These are phyloP conservation scores for Drosophila siamana DNA, from an alignment of 2,888 invertebrate genomes.

Conservation along the genomic window DNA sequence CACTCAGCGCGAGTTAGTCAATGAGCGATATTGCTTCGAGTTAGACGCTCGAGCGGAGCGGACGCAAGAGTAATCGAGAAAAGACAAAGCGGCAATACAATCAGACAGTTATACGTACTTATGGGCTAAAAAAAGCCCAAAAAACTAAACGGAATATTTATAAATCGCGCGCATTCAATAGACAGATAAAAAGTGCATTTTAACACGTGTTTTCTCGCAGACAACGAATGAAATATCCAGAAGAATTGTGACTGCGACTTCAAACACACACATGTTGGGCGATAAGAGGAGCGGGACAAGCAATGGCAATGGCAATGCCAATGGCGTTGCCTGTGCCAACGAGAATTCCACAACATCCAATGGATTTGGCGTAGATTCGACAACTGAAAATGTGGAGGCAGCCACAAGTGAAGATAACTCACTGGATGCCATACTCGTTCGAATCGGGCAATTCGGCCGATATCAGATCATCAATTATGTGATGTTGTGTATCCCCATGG, in stretches of 20 bases:
- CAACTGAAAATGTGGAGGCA: constrained; percentile 16
- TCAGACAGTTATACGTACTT: constrained; percentile 10
- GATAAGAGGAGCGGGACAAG: constrained; percentile 20
- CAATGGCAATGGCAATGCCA: constrained; percentile 15
- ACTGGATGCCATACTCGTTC: constrained; percentile 77
- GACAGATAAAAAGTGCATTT: constrained; percentile 61
- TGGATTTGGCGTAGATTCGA: constrained; percentile 40
- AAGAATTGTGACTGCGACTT: neutral
- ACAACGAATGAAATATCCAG: neutral
- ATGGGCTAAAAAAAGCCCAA: constrained; percentile 53
- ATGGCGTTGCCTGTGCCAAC: neutral
- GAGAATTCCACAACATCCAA: constrained; percentile 30
- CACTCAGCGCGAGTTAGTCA: constrained; percentile 53
- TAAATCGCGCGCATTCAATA: constrained; percentile 43
- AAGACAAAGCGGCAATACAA: neutral
- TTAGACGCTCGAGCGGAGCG: constrained; percentile 46
- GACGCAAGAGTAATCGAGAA: constrained; percentile 12
- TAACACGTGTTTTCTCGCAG: constrained; percentile 53
- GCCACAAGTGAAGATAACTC: constrained; percentile 62
- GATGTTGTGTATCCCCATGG: constrained; percentile 88
- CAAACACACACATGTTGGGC: constrained; percentile 35
- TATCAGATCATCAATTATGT: constrained; percentile 88
- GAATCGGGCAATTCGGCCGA: constrained; percentile 88
- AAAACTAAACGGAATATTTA: constrained; percentile 47
- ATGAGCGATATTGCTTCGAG: constrained; percentile 51